These are phyloP conservation scores for Hirtodrosophila alboralis DNA, from an alignment of 2,888 invertebrate genomes.

Conservation along the genomic window DNA sequence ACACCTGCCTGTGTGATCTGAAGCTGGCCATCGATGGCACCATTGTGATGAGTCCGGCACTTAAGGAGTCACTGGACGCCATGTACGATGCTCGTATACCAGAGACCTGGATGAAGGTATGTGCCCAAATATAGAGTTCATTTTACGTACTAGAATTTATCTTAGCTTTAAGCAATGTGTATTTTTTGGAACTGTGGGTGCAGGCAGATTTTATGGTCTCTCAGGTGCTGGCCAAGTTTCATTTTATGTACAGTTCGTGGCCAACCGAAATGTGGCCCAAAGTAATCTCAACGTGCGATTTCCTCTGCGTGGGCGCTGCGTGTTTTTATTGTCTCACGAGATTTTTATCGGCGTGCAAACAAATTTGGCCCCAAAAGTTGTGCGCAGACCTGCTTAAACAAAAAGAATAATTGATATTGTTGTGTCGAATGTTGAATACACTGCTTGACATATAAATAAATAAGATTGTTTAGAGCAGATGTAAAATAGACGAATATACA, in stretches of 20 bases:
- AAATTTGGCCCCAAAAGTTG: conserved; percentile 50
- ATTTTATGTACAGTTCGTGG: conserved; percentile 42
- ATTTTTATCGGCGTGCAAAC: conserved; percentile 59
- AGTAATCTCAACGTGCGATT: conserved; percentile 52
- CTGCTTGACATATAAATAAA: no score
- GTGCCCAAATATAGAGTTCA: conserved; percentile 29
- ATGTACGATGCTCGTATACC: conserved; percentile 99
- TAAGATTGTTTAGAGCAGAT: no score
- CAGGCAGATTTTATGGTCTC: conserved; percentile 49
- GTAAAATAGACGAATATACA: no score
- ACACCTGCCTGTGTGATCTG: conserved; percentile 92
- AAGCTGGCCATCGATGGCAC: conserved; percentile 98
- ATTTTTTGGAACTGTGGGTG: conserved; percentile 3
- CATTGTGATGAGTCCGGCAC: conserved; percentile 96
- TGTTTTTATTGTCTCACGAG: conserved; percentile 63
- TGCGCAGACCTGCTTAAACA: conserved; percentile 20
- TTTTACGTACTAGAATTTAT: conserved; percentile 32
- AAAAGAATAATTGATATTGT: not conserved
- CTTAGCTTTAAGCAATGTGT: conserved; percentile 38
- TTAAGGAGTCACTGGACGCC: conserved; percentile 94
- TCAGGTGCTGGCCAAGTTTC: conserved; percentile 36
- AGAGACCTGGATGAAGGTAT: conserved; percentile 94
- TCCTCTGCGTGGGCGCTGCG: conserved; percentile 30
- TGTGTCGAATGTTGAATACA: no score
- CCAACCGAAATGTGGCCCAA: conserved; percentile 38